Base-by-base conservation (phyloP, 2,888 invertebrate species). In the Pseudococcus longispinus region DNA sequence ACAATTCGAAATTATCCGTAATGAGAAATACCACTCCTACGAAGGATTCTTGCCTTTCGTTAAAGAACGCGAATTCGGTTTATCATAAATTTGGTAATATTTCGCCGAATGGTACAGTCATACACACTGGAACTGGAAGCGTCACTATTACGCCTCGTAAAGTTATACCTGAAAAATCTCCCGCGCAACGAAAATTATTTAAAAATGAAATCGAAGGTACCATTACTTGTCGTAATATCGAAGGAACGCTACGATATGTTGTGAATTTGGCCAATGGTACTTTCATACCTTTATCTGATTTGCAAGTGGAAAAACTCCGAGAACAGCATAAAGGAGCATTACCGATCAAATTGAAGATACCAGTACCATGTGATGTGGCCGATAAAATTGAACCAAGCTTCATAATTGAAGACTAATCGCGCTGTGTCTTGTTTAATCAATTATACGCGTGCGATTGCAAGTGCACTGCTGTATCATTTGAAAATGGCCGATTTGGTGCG, bases 71-170 rank as follows among this genome's bases (percentile, higher is more conserved):
- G 1, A 32, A 42, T 42, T 11, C 8, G 18, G 42, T 80, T n/a
- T 42, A 42, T 2, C 32, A 74, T 32, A 74, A 70, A 46, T 51
- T 74, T 0, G 44, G 23, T 3, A 37, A 80, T 80, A 86, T 86
- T 37, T 77, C 86, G 4, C 55, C 86, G 1, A 77, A 9, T 20
- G 77, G 86, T 1, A 32, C 86, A 20, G 55, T 86, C 4, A 86
- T 86, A 18, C 44, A 46, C 9, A 77, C 51, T 1, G 86, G 86
- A 20, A 77, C 86, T 29, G 55, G 77, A 18, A 86, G 86, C 37
- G 86, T 86, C 0, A 86, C 80, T 13, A 86, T 86, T 20, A 86
- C 86, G n/a, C 86, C 86, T 86, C 46, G 86, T n/a, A 86, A 86
- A 51, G 18, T 46, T 15, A 11, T 23, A 11, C 32, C 46, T 11